Percentiles rank a stretch among this genome's conserved stretches.
Conservation (phyloP, 2,797 vertebrate species). For the Brachyrhaphis roseni region DNA sequence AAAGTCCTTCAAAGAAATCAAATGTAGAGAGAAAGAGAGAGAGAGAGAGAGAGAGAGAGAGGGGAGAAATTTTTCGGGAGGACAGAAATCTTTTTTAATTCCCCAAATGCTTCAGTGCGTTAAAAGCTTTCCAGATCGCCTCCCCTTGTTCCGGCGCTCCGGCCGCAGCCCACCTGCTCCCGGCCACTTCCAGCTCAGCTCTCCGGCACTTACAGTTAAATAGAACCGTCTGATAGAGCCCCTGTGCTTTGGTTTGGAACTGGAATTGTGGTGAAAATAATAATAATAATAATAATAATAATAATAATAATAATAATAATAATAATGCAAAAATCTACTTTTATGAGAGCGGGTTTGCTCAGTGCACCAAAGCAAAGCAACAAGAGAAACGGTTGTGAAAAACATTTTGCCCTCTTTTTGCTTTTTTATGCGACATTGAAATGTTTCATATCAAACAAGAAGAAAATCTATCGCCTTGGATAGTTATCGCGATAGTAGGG, state of each 20-base stretch:
- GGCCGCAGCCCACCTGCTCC: constrained; percentile 68
- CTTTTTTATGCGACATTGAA: not conserved
- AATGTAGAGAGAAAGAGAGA: constrained; percentile 65
- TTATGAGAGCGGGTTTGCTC: not conserved
- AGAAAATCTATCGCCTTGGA: too few relatives aligned
- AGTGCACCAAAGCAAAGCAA: not conserved
- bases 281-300: too few relatives aligned
- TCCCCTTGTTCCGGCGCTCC: constrained; percentile 33
- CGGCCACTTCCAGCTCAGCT: constrained; percentile 48
- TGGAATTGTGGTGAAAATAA: not conserved
- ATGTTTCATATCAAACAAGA: not conserved
- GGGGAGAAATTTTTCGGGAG: constrained; percentile 51
- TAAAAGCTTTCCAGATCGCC: constrained; percentile 53
- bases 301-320: too few relatives aligned
- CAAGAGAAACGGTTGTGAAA: not conserved
- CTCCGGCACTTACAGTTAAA: constrained; percentile 4
- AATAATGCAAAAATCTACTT: not conserved
- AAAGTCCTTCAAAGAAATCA: constrained; percentile 78
- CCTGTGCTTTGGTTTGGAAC: not conserved
- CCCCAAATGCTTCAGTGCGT: constrained; percentile 70
- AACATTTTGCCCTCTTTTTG: not conserved
- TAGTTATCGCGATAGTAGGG: too few relatives aligned
- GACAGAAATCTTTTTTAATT: constrained; percentile 77
- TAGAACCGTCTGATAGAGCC: not conserved
- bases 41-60: constrained; percentile 32